These are phyloP conservation scores for Aramus guarauna DNA, from an alignment of 2,113 vertebrate genomes.

Conservation along the genomic window DNA sequence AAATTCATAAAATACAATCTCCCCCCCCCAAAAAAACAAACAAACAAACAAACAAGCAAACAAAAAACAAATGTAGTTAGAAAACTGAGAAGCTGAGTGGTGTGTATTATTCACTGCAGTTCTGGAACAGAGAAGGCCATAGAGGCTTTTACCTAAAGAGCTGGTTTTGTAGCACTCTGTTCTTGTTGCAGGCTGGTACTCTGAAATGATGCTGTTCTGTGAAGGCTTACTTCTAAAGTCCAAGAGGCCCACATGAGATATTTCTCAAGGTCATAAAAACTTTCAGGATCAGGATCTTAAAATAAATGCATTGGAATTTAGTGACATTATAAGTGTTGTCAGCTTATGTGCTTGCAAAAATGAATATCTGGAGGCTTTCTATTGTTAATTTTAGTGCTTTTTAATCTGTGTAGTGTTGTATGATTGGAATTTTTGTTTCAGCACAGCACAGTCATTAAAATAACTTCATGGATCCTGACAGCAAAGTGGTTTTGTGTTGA, in stretches of 20 bases:
- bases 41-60: too few species aligned
- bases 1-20: neutral
- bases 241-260: neutral
- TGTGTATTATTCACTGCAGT: neutral
- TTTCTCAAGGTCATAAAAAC: neutral
- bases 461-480: neutral
- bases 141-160: neutral
- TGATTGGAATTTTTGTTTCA: neutral
- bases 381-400: slow-evolving; percentile 2
- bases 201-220: neutral
- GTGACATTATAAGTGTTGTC: neutral
- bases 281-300: neutral
- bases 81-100: neutral
- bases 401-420: neutral
- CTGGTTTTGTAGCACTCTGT: neutral
- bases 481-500: slow-evolving; percentile 7
- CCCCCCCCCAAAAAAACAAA: neutral
- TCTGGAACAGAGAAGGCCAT: neutral
- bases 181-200: neutral
- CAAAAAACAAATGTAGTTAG: too few species aligned
- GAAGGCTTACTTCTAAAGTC: neutral
- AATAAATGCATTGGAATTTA: neutral
- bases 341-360: neutral
- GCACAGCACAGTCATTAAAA: neutral
- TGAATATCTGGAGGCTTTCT: neutral